phyloP scores from a whole-genome alignment of 2,113 vertebrate species.

The Oryzias javanicus region DNA sequence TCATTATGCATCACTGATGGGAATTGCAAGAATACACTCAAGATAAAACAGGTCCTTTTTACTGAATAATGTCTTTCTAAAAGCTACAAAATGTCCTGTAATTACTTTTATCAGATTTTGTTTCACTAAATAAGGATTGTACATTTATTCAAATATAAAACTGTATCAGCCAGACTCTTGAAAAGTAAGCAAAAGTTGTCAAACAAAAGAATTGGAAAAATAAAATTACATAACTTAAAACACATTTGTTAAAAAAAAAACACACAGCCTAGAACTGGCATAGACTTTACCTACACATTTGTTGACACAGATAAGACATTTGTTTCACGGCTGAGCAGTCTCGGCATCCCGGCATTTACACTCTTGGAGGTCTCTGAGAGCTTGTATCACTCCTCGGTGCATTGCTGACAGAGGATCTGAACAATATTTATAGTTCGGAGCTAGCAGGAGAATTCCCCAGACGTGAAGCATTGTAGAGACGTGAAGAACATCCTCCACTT shows the following conservation, averaged over 20 bases:
- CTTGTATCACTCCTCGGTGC: conserved; percentile 38
- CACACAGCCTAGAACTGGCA: conserved; percentile 10
- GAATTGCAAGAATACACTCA: conserved; percentile 6
- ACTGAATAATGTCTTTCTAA: background rate
- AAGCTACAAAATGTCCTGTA: background rate
- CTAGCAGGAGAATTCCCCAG: conserved; percentile 57
- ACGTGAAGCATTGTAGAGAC: conserved; percentile 41
- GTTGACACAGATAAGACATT: conserved; percentile 51
- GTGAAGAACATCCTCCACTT: conserved; percentile 45
- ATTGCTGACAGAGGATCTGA: conserved; percentile 45
- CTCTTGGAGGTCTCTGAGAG: conserved; percentile 47
- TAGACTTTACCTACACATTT: conserved; percentile 35
- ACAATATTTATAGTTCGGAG: conserved; percentile 64
- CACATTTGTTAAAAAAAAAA: no score
- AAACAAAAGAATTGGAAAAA: no score
- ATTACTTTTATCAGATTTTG: no score
- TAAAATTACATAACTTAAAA: no score
- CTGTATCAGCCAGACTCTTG: no score
- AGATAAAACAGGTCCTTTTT: background rate
- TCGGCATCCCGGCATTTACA: conserved; percentile 32
- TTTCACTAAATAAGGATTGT: no score
- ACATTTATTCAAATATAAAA: no score
- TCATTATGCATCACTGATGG: conserved; percentile 16
- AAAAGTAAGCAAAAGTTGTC: no score
- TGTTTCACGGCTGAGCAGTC: conserved; percentile 40